Conservation (phyloP, 2,113 vertebrate genomes). For the Turnix velox region DNA sequence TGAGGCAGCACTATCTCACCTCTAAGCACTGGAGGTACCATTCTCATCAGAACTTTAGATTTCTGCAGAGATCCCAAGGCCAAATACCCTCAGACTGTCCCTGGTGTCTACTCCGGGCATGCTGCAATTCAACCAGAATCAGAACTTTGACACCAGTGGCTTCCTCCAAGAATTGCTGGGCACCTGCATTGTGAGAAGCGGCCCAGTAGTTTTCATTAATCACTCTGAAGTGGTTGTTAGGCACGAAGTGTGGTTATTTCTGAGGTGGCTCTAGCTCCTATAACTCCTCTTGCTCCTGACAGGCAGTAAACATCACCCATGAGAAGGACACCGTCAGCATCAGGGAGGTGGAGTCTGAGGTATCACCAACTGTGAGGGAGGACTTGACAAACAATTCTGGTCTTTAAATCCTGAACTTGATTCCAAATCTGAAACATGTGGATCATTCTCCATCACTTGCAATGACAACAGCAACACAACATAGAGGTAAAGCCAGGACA, state of each 20-base stretch:
- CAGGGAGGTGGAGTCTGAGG: neutral
- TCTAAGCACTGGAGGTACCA: neutral
- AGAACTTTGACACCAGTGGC: neutral
- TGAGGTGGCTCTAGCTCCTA: too few relatives aligned
- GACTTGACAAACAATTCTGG: neutral
- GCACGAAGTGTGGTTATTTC: neutral
- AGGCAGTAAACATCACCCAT: neutral
- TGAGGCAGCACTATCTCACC: neutral
- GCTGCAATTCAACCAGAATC: neutral
- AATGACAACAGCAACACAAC: neutral
- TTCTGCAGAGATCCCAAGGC: neutral
- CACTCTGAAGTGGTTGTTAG: neutral
- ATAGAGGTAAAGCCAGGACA: neutral
- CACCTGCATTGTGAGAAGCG: neutral
- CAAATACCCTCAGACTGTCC: neutral
- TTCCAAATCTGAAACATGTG: accelerated
- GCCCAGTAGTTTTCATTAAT: neutral
- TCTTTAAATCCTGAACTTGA: neutral
- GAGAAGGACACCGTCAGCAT: neutral
- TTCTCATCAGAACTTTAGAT: neutral
- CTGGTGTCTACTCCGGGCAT: neutral
- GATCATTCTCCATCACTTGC: neutral
- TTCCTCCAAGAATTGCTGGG: neutral
- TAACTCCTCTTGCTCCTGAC: neutral
- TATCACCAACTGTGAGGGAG: neutral